phyloP scores from a whole-genome alignment of 1,140 invertebrate species.

The Oedothorax gibbosus region DNA sequence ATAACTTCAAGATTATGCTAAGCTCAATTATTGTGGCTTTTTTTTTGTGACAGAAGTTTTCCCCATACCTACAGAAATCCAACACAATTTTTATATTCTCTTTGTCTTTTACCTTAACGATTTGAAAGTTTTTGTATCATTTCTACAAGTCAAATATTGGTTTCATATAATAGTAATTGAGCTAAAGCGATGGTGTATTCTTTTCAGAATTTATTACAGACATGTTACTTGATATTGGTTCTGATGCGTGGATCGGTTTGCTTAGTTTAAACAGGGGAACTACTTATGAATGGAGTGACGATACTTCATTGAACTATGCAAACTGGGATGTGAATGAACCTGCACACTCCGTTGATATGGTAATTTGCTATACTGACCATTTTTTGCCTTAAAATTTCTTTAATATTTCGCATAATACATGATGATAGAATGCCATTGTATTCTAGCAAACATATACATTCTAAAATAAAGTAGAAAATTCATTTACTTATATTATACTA shows the following conservation, averaged over 20 bases:
- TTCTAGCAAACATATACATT: no score
- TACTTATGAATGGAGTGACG: constrained; percentile 27
- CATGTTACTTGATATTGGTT: constrained; percentile 1
- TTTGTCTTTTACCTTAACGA: no score
- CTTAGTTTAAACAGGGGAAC: not conserved
- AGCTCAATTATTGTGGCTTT: no score
- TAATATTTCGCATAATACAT: no score
- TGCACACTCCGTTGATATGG: not conserved
- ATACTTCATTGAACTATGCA: constrained; percentile 12
- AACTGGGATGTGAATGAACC: constrained; percentile 41
- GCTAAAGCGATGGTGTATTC: not conserved
- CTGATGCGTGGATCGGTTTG: constrained; percentile 26
- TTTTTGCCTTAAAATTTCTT: no score
- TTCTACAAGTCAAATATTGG: not conserved
- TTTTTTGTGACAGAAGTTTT: no score
- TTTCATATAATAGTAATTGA: not conserved
- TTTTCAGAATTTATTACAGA: constrained; percentile 38
- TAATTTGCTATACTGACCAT: not conserved
- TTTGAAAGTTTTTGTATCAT: not conserved
- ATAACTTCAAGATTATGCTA: no score
- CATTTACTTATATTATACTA: no score
- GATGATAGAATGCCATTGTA: no score
- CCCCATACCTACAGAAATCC: no score
- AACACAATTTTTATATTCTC: no score
- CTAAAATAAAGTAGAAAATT: no score